Conservation (phyloP, 2,888 invertebrate species). For the Troides aeacus region DNA sequence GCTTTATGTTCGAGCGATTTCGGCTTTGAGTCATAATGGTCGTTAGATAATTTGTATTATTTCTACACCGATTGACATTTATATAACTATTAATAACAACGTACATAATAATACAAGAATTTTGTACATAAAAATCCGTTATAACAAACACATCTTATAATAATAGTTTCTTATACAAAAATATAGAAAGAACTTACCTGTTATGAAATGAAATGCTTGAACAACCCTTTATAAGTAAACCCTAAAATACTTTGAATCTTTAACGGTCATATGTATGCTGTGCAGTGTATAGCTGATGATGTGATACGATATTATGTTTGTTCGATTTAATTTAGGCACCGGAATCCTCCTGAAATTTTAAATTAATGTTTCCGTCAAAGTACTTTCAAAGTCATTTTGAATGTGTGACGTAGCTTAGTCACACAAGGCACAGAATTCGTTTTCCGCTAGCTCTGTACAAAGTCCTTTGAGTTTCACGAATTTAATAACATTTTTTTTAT, state of each 20-base stretch:
- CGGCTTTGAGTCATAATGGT: not conserved
- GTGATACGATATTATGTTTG: not conserved
- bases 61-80: not conserved
- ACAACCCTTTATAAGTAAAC: not conserved
- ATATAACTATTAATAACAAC: no score
- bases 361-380: not conserved
- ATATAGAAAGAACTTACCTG: no score
- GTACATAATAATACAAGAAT: no score
- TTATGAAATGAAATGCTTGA: no score
- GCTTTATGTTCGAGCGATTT: slow-evolving; percentile 2
- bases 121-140: no score
- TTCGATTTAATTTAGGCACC: not conserved
- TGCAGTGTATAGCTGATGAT: not conserved
- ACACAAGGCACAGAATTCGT: not conserved
- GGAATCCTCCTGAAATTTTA: not conserved
- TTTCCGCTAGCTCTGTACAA: not conserved
- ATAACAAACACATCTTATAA: no score
- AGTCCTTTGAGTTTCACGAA: not conserved
- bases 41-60: not conserved
- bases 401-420: not conserved
- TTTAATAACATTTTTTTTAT: not conserved
- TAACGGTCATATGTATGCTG: not conserved
- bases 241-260: not conserved
- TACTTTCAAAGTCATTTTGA: not conserved
- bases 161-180: no score